Evolutionary conservation across 2,888 invertebrate species (phyloP).

Genomic region (Eudemis profundana): DNA sequence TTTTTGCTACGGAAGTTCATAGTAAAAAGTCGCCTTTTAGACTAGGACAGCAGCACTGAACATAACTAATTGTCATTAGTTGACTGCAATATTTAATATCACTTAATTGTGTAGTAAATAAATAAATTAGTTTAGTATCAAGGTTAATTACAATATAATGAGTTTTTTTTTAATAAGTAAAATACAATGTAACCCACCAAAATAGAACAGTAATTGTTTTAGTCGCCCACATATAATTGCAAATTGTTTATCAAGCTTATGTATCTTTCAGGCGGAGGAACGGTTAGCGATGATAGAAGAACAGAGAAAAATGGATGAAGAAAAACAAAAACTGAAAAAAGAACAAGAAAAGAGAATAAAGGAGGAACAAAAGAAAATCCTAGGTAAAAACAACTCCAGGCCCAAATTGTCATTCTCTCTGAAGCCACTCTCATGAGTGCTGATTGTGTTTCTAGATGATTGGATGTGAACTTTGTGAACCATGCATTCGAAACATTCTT

Average conservation of each 20-base stretch:
- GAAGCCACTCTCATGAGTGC: conserved; percentile 90
- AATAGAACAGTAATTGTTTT: no score
- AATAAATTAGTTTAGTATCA: no score
- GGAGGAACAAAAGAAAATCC: conserved; percentile 98
- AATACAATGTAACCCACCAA: no score
- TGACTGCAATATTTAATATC: no score
- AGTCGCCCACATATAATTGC: no score
- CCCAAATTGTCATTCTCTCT: conserved; percentile 97
- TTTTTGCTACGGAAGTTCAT: no score
- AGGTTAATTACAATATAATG: no score
- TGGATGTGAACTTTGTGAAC: conserved; percentile 43
- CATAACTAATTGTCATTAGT: no score
- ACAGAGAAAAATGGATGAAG: conserved; percentile 98
- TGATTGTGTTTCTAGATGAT: conserved; percentile 43
- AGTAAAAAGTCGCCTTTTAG: no score
- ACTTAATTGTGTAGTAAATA: no score
- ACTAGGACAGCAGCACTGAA: no score
- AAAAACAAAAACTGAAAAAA: conserved; percentile 95
- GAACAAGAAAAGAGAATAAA: conserved; percentile 96
- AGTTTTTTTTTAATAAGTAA: no score
- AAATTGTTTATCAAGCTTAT: conserved; percentile 20
- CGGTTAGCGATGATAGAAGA: conserved; percentile 98
- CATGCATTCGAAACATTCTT: conserved; percentile 26
- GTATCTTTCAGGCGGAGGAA: conserved; percentile 94
- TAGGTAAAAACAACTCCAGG: conserved; percentile 98